phyloP scores from a whole-genome alignment of 2,888 invertebrate species.

The Macrostomum cliftonense region DNA sequence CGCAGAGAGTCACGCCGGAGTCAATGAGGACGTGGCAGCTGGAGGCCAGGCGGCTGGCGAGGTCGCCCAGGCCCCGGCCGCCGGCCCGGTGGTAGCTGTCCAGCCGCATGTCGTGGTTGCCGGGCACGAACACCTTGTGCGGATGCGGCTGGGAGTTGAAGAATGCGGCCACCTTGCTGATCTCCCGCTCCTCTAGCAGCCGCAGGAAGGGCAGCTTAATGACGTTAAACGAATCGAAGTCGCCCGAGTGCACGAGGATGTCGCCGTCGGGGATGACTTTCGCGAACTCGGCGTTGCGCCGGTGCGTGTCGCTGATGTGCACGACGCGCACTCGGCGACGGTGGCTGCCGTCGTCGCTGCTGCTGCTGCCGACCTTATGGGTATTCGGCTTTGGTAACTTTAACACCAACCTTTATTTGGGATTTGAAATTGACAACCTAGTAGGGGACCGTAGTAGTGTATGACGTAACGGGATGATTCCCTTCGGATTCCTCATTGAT shows the following conservation, averaged over 20 bases:
- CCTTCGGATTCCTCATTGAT: too few species aligned
- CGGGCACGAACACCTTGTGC: conserved; percentile 26
- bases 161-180: conserved; percentile 13
- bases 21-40: conserved; percentile 23
- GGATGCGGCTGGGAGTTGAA: conserved; percentile 21
- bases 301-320: conserved; percentile 28
- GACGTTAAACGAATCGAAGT: conserved; percentile 15
- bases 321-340: conserved; percentile 16
- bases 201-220: conserved; percentile 14
- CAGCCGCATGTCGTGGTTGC: conserved; percentile 25
- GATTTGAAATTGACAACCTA: too few species aligned
- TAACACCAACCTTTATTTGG: too few species aligned
- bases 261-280: conserved; percentile 22
- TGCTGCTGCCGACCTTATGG: too few species aligned
- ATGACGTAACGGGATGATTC: too few species aligned
- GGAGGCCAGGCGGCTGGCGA: conserved; percentile 17
- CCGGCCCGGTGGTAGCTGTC: conserved; percentile 4
- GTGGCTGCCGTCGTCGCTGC: too few species aligned
- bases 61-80: conserved; percentile 12
- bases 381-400: too few species aligned
- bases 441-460: too few species aligned
- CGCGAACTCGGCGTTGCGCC: conserved; percentile 16
- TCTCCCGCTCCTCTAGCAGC: conserved; percentile 10
- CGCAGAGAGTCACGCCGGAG: conserved; percentile 17
- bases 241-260: conserved; percentile 26